Evolutionary conservation across 2,888 invertebrate species (phyloP), one percentile per base, ranked within the genome.

Genomic region (Biston stratarius): DNA sequence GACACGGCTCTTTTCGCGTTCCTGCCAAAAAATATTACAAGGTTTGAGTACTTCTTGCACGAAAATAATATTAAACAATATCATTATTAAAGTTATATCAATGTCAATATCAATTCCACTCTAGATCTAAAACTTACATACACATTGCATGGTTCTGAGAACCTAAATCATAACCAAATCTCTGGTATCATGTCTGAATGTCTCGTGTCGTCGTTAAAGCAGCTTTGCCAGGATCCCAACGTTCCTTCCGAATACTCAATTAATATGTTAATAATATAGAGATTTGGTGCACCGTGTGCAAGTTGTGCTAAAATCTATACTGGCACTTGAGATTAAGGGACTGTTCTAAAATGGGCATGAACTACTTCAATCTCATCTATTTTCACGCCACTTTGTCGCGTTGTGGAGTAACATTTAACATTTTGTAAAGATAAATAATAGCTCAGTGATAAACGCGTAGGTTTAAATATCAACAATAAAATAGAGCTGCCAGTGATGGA

Each of bases 211-310:
- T 12, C 38, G 63, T 75, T 79, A 87, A 90, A 89, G 84, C 90
- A 86, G 90, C 86, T 90, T 89, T 82, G 71, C 78, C 70, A 62
- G 64, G 69, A 75, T 77, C 77, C 64, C 67, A 67, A 66, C 78
- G 79, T 78, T 81, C 82, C 85, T 87, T 83, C 85, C 75, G 83
- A 84, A 86, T 86, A 87, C 88, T 88, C 93, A 89, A 94, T 94
- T 94, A 94, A 92, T 94, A 94, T 94, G 94, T 85, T 88, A 94
- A 94, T 94, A 79, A 88, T 85, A 84, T 82, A 83, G 84, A 79
- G 82, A 81, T 78, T 36, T 79, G 80, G 77, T 82, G 84, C 87
- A 79, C 69, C 53, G 62, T 45, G 61, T 67, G 61, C 67, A 36
- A 38, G n/a, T 44, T 51, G 45, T 42, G n/a, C 11, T 12, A 49